Percentiles rank a stretch among this genome's conserved stretches.
Conservation (phyloP, 2,888 invertebrate species). For the Acleris cristana region DNA sequence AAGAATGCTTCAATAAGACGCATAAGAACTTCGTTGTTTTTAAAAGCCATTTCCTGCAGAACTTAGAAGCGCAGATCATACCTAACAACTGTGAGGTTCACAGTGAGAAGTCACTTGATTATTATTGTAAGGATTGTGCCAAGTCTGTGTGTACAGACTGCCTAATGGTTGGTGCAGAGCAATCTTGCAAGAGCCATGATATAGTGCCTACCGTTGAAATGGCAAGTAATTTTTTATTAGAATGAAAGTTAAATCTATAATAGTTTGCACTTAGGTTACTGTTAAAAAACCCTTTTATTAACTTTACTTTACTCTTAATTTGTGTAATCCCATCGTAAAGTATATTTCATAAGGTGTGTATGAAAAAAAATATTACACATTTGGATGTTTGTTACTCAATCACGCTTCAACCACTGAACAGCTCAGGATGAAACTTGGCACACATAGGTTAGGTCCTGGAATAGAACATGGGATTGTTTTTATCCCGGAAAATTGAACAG, state of each 20-base stretch:
- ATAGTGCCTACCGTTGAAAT: conserved; percentile 16
- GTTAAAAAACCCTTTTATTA: too few relatives aligned
- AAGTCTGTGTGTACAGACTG: conserved; percentile 25
- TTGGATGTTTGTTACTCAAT: too few relatives aligned
- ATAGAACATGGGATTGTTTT: too few relatives aligned
- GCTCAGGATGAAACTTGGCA: too few relatives aligned
- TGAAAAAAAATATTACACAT: too few relatives aligned
- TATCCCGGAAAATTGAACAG: too few relatives aligned
- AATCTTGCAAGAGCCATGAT: conserved; percentile 32
- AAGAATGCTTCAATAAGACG: conserved; percentile 22
- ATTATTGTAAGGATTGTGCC: conserved; percentile 28
- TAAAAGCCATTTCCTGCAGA: conserved; percentile 25
- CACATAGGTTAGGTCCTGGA: too few relatives aligned
- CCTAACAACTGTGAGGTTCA: conserved; percentile 22
- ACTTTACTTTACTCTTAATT: too few relatives aligned
- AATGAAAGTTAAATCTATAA: neutral
- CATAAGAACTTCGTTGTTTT: conserved; percentile 32
- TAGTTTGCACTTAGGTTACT: too few relatives aligned
- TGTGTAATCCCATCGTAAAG: too few relatives aligned
- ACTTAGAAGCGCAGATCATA: conserved; percentile 17
- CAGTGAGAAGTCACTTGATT: conserved; percentile 21
- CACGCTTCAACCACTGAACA: too few relatives aligned
- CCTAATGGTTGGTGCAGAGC: conserved; percentile 25
- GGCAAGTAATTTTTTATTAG: conserved; percentile 14
- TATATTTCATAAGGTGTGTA: too few relatives aligned